phyloP scores from a whole-genome alignment of 1,140 invertebrate species.

The Nasonia vitripennis region DNA sequence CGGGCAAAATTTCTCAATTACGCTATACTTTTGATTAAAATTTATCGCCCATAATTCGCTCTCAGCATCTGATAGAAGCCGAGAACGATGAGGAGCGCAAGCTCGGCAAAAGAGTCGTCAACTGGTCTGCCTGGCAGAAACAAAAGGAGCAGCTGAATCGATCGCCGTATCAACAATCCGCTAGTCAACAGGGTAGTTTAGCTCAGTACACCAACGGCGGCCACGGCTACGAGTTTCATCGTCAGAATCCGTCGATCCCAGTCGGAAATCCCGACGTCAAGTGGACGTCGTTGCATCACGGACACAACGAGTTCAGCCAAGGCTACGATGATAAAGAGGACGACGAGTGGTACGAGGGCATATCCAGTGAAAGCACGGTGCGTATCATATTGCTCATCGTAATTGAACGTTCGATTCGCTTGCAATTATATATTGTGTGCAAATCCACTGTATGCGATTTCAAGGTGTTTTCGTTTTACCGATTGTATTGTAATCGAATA shows the following conservation, averaged over 20 bases:
- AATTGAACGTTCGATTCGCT: too few relatives aligned
- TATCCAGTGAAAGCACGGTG: constrained; percentile 60
- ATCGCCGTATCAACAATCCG: background rate
- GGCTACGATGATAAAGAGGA: constrained; percentile 14
- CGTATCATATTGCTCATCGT: background rate
- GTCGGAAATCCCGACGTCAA: background rate
- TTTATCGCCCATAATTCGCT: too few relatives aligned
- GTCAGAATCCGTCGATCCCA: background rate
- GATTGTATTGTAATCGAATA: too few relatives aligned
- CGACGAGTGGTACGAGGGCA: constrained; percentile 61
- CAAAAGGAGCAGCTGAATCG: background rate
- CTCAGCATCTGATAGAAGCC: background rate
- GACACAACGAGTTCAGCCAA: constrained; percentile 33
- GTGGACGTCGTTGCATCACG: background rate
- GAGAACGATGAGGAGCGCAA: background rate
- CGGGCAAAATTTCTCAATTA: too few relatives aligned
- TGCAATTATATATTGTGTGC: constrained; percentile 16
- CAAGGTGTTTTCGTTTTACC: background rate
- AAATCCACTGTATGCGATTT: background rate
- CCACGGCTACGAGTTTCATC: constrained; percentile 10
- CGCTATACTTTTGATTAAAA: too few relatives aligned
- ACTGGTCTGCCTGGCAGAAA: background rate
- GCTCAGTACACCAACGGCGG: background rate
- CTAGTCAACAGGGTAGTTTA: background rate
- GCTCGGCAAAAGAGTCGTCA: constrained; percentile 9